These are phyloP conservation scores for Macaca fascicularis DNA, from an alignment of 2,113 vertebrate genomes.

Conservation along the genomic window T2T-MFA8v1.1 NC_088394.1:9433001-9433500, in stretches of 20 bases:
- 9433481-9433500: background rate
- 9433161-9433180: background rate
- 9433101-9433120: background rate
- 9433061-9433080: background rate
- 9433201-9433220: background rate
- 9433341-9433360: background rate
- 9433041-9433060: background rate
- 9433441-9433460: background rate
- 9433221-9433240: background rate
- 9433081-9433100: background rate
- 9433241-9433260: fast-evolving
- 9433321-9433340: constrained; percentile 21
- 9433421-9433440: background rate
- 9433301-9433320: background rate
- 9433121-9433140: background rate
- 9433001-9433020: background rate
- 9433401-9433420: constrained; percentile 4
- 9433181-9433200: background rate
- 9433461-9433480: background rate
- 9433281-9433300: background rate
- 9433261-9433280: background rate
- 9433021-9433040: background rate
- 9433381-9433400: background rate
- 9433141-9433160: background rate
- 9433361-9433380: background rate